Base-by-base conservation (phyloP, 2,888 invertebrate species). In the Aleiodes alternator region DNA sequence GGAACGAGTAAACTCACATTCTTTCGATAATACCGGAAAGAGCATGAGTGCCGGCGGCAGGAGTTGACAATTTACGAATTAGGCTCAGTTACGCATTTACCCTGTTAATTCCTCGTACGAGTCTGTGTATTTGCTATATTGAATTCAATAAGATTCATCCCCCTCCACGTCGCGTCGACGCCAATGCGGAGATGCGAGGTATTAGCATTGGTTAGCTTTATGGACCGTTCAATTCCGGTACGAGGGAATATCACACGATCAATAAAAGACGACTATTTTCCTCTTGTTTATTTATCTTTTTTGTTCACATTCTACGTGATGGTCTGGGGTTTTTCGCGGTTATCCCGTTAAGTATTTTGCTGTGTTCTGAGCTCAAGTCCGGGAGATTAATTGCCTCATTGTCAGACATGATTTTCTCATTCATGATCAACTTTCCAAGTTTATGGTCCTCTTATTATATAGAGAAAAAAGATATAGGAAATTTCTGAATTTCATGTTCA, bases 151-250 rank as follows among this genome's bases (percentile, higher is more conserved):
- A 51, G 31, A 50, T 51, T 51, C 29, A 61, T 64, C 64, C 73
- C 77, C 14, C 59, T 23, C 29, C 56, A 61, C 79, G 80, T 79
- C 76, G 81, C 66, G 80, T 79, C 84, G 82, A 85, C 87, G 87
- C 87, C 86, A 85, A 82, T 87, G 87, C 84, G 82, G 85, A 85
- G 86, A 88, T 84, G 82, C 86, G 85, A 87, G 85, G 87, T 91
- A 92, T 92, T 92, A 92, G 91, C 91, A 91, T 92, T 91, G 91
- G 91, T 91, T 91, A 90, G 91, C 90, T 92, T 92, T 92, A 92
- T 92, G 91, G 91, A 87, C 91, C 92, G 90, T 92, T 91, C 91
- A 92, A 87, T 89, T 89, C 89, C 89, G 89, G 84, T 81, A 82
- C 82, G 86, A 83, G 81, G 6, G 79, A 81, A 80, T 78, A 77